Percentiles rank a stretch among this genome's conserved stretches.
Evolutionary conservation across 30 jellyfish, hydroid and myxozoan species (phyloP).

Genomic region (Kudoa iwatai): DNA sequence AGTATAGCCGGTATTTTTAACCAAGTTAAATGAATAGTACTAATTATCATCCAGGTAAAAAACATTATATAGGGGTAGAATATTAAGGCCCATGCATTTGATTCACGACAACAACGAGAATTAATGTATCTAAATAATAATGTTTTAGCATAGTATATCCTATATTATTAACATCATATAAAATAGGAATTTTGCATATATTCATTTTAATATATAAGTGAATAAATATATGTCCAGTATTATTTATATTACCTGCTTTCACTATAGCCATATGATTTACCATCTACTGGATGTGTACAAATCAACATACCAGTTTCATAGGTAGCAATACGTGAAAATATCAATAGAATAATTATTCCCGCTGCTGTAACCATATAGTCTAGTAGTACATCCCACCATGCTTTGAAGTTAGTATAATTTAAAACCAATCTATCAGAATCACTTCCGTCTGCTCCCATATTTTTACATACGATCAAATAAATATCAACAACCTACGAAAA

Average conservation of each 20-base stretch:
- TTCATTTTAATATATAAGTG: too few species aligned
- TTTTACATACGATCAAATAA: too few species aligned
- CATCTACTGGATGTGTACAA: not conserved
- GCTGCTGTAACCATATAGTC: conserved; percentile 19
- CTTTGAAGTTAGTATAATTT: conserved; percentile 10
- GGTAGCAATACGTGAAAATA: conserved; percentile 8
- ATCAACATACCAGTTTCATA: not conserved
- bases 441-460: too few species aligned
- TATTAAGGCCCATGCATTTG: conserved; percentile 8
- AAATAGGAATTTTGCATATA: too few species aligned
- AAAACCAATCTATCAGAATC: too few species aligned
- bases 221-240: too few species aligned
- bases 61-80: conserved; percentile 16
- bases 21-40: conserved; percentile 15
- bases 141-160: too few species aligned
- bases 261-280: not conserved
- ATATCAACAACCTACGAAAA: too few species aligned
- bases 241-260: too few species aligned
- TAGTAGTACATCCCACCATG: conserved; percentile 39
- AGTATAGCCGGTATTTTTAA: conserved; percentile 12
- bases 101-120: conserved; percentile 13
- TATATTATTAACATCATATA: too few species aligned
- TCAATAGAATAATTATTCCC: conserved; percentile 2
- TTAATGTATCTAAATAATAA: conserved; percentile 18
- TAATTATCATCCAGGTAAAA: conserved; percentile 8